Evolutionary conservation across 2,797 vertebrate genomes (phyloP), one percentile per base, ranked within the genome.

Genomic region (Thalassophryne amazonica): DNA sequence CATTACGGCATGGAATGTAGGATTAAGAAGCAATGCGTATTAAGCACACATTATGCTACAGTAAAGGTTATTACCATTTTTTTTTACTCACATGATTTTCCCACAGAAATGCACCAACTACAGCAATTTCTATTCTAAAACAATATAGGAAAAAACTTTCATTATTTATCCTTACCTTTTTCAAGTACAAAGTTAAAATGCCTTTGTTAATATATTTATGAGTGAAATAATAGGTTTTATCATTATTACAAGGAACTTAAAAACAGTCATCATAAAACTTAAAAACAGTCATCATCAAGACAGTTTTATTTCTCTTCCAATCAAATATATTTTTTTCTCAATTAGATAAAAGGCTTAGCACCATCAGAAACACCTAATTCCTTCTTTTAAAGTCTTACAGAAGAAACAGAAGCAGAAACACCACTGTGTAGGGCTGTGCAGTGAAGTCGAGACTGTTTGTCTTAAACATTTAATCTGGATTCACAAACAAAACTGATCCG

Each of bases 151-250:
- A 95, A 94, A 95, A 93, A 92, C 90, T 92, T 90, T 93, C 80
- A 88, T 93, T 90, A 88, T 81, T 86, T 90, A 87, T 92, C 71
- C 61, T 78, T 78, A 57, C 80, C 88, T 88, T 28, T 90, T 94
- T 96, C 95, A 97, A 97, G 95, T 98, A 98, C 94, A 97, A 97
- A 97, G 94, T 95, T 97, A 95, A 95, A 97, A 97, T 95, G 93
- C 92, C 92, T 96, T 96, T 93, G 90, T 93, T 95, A 94, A 97
- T 95, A 96, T 96, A 90, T 89, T 88, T 87, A 93, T 93, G 94
- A 94, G 93, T 93, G 93, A 94, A 94, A 96, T 95, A 95, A 95
- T 91, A 94, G 89, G 92, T 94, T 71, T 33, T 73, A 86, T 72
- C 78, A 71, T 86, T 93, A 96, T 93, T 91, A 93, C 89, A 89